Conservation (phyloP, 2,888 invertebrate species). For the Plebejus anna region DNA sequence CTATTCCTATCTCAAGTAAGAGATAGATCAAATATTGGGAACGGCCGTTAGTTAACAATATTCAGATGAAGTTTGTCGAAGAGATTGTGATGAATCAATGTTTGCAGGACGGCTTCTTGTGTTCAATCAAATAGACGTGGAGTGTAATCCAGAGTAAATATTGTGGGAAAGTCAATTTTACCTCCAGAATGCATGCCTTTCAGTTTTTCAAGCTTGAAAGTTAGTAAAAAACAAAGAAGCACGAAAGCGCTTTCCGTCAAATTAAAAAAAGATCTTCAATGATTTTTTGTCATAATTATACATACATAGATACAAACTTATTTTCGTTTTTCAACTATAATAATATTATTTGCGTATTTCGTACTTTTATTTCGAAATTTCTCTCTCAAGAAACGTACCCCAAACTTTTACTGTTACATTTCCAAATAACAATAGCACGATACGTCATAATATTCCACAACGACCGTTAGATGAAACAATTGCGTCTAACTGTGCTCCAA, state of each 20-base stretch:
- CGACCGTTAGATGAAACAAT: conserved; percentile 28
- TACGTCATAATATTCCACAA: neutral
- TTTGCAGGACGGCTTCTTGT: conserved; percentile 47
- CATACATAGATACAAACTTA: too few relatives aligned
- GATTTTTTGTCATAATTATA: too few relatives aligned
- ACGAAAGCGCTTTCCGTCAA: too few relatives aligned
- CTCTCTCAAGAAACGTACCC: neutral
- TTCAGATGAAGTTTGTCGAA: conserved; percentile 40
- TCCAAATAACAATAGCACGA: neutral
- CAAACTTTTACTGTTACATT: conserved; percentile 19
- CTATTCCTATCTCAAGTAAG: too few relatives aligned
- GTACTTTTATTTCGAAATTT: neutral
- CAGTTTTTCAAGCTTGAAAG: too few relatives aligned
- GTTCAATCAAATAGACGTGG: conserved; percentile 40
- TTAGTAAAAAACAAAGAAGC: too few relatives aligned
- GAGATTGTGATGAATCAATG: conserved; percentile 52
- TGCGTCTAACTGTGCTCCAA: conserved; percentile 27
- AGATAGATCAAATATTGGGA: too few relatives aligned
- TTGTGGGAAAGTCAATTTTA: neutral
- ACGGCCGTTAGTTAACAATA: too few relatives aligned
- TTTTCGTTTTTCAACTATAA: too few relatives aligned
- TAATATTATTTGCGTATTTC: too few relatives aligned
- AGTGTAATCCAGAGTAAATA: neutral
- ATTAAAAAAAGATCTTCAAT: too few relatives aligned
- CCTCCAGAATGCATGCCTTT: too few relatives aligned